phyloP scores from a whole-genome alignment of 2,888 invertebrate species.

The Agrotis puta region DNA sequence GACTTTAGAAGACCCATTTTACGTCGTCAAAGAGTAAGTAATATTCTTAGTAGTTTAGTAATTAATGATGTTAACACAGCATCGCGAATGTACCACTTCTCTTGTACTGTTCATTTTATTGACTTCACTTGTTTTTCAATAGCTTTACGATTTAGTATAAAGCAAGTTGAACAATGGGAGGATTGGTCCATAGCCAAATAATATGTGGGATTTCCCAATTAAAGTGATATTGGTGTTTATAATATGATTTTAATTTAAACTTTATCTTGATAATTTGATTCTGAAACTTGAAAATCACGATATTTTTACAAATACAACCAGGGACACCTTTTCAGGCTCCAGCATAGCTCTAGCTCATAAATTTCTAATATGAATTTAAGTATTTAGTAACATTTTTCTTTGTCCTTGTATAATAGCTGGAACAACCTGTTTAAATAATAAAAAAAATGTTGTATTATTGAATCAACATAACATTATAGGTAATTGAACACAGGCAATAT shows the following conservation, averaged over 20 bases:
- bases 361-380: neutral
- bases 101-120: neutral
- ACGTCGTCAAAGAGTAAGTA: conserved; percentile 98
- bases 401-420: neutral
- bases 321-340: neutral
- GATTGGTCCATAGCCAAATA: neutral
- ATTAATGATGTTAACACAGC: conserved; percentile 42
- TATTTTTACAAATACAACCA: neutral
- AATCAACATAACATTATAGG: neutral
- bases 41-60: conserved; percentile 85
- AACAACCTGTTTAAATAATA: conserved; percentile 8
- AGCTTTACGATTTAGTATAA: neutral
- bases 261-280: neutral
- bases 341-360: neutral
- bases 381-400: neutral
- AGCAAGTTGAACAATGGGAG: neutral
- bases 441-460: neutral
- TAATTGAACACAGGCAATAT: neutral
- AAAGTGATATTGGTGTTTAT: neutral
- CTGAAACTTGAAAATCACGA: neutral
- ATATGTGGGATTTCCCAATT: neutral
- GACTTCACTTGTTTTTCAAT: neutral
- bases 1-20: conserved; percentile 99
- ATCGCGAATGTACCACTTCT: conserved; percentile 24
- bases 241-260: neutral